phyloP scores from a whole-genome alignment of 2,797 vertebrate species.

The Naso thynnoides region DNA sequence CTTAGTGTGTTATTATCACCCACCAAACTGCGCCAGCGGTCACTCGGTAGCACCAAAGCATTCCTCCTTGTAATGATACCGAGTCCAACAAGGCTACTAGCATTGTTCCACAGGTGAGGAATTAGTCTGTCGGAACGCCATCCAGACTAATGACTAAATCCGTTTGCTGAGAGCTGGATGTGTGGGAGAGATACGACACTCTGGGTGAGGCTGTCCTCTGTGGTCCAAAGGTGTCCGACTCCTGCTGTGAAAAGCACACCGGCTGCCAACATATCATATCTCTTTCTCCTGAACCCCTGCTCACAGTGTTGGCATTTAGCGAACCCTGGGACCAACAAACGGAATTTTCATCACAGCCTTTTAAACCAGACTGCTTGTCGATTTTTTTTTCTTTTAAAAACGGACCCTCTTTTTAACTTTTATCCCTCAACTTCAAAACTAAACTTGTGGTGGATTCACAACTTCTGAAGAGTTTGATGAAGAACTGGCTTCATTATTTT shows the following conservation, averaged over 20 bases:
- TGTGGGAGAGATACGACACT: constrained; percentile 34
- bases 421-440: constrained; percentile 13
- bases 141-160: constrained; percentile 53
- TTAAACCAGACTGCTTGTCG: constrained; percentile 41
- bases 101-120: constrained; percentile 43
- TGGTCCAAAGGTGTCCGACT: constrained; percentile 53
- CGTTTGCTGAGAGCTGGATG: constrained; percentile 42
- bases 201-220: constrained; percentile 60
- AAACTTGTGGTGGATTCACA: not conserved
- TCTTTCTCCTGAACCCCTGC: constrained; percentile 69
- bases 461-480: constrained; percentile 18
- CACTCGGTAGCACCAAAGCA: not conserved
- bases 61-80: constrained; percentile 22
- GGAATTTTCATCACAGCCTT: constrained; percentile 59
- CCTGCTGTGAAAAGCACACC: constrained; percentile 63
- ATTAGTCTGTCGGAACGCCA: constrained; percentile 32
- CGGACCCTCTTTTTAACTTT: constrained; percentile 19
- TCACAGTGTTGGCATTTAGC: constrained; percentile 75
- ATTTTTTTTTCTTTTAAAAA: constrained; percentile 16
- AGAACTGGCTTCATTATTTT: constrained; percentile 43
- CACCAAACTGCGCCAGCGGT: not conserved
- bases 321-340: constrained; percentile 61
- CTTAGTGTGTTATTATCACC: not conserved
- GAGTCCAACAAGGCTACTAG: constrained; percentile 21
- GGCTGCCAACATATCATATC: constrained; percentile 66